Evolutionary conservation across 1,140 invertebrate species (phyloP), one percentile per base, ranked within the genome.

Genomic region (Hylyphantes graminicola): DNA sequence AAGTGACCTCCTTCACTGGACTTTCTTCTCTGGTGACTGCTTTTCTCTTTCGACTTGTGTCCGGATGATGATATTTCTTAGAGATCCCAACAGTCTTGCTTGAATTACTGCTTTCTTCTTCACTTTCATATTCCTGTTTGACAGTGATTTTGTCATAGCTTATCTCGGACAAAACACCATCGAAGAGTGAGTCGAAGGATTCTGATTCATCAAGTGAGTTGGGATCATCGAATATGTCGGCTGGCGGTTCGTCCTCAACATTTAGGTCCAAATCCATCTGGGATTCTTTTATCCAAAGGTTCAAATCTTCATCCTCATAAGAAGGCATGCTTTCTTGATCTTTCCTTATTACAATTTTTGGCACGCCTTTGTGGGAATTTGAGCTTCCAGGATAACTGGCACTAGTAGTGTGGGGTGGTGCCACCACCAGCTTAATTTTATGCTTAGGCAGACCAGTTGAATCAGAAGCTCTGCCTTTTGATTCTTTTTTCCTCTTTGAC

Each of bases 1-100:
- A 13, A 17, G 17, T 7, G 5, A 77, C 21, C 59, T 85, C 67
- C 53, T 86, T 74, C 5, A 64, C 54, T 15, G 73, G 68, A 19
- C 61, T 83, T 78, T 86, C 82, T 15, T 86, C 82, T 76, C 70
- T 80, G 17, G 84, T 72, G 7, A 85, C 74, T 17, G 64, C 82
- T 61, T 59, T 85, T 10, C 74, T 53, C 19, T 85, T 85, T 11
- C 82, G 82, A 72, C 82, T 72, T 17, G 75, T 77, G 19, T 85
- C 82, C 17, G 74, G 64, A 74, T 74, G 67, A 51, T 59, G 21
- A 50, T 67, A 21, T 17, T 83, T 83, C 15, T 74, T 75, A 0
- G 54, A 53, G 9, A 59, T 61, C 21, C 61, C 65, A 9, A 75
- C 12, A 5, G 80, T 65, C 57, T 74, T 74, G 6, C 57, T 19